Evolutionary conservation across 1,140 invertebrate genomes (phyloP), one percentile per base, ranked within the genome.

Genomic region (Pseudobourletiella spinata): DNA sequence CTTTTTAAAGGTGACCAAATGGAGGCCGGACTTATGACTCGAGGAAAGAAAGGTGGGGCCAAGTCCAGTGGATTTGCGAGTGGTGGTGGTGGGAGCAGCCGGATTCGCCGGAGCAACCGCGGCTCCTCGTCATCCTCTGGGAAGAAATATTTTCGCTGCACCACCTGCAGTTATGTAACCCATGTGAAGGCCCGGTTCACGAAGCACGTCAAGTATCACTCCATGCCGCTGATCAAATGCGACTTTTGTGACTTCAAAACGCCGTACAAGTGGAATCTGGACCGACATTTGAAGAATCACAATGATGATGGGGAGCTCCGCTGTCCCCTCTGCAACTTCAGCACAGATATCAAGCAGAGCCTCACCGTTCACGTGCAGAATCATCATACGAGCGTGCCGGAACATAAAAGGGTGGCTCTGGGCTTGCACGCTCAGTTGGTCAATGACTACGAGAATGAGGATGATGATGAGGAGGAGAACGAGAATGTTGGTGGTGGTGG

Each of bases 151-250:
- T 94, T 90, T 76, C 82, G 88, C 15, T 95, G 91, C 74, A 81
- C 81, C 59, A 89, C 92, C 74, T 95, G 92, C 74, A 86, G 84
- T 65, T 95, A 94, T 73, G 86, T 88, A 58, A 95, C 91, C 0
- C 87, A 92, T 73, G 88, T 93, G 65, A 87, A 88, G 71, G 85
- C 87, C 1, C 83, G 92, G 48, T 95, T 87, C 73, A 92, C 89
- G 30, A 93, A 92, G 74, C 92, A 95, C 72, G 86, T 92, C n/a
- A 93, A 92, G 71, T 91, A 93, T 72, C 89, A 94, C 75, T 89
- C 87, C 39, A 88, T 91, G 85, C 89, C 89, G 55, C 90, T 90
- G 84, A 91, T 91, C 65, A 91, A 95, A 74, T 97, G 93, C 76
- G 84, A 85, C 46, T 85, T 87, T 71, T 97, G 93, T 76, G 89